Percentiles rank a stretch among this genome's conserved stretches.
These are phyloP conservation scores for Palythoa caribaeorum DNA, from an alignment of 92 coral and sea anemone species.

Conservation along the genomic window DNA sequence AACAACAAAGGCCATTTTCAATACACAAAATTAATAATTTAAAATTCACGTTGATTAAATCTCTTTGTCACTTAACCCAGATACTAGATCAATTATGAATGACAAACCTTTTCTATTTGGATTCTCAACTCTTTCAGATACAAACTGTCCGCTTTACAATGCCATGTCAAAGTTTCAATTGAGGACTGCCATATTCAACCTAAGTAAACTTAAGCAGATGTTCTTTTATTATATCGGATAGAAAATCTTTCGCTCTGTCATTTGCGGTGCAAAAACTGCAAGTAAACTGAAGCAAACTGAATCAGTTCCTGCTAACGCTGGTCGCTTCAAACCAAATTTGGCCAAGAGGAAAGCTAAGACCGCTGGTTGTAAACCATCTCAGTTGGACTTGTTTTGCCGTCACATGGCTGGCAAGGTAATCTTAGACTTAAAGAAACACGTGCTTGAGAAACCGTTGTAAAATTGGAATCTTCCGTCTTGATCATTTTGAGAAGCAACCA, in stretches of 20 bases:
- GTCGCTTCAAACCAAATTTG: neutral
- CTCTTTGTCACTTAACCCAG: slow-evolving; percentile 94
- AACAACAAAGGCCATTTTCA: slow-evolving; percentile 90
- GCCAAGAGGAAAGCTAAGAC: neutral
- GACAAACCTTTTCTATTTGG: slow-evolving; percentile 64
- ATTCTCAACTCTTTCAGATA: slow-evolving; percentile 28
- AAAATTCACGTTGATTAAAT: slow-evolving; percentile 94
- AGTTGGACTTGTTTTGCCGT: neutral
- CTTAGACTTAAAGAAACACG: neutral
- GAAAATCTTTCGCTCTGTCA: slow-evolving; percentile 39
- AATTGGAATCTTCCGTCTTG: neutral
- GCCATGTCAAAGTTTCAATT: slow-evolving; percentile 41
- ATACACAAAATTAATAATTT: slow-evolving; percentile 89
- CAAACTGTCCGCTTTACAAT: slow-evolving; percentile 34
- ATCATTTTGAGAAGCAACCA: slow-evolving; percentile 8
- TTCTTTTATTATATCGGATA: slow-evolving; percentile 21
- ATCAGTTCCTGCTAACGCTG: neutral
- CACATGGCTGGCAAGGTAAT: neutral
- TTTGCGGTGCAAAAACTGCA: slow-evolving; percentile 9
- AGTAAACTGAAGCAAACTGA: neutral
- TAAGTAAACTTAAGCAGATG: slow-evolving; percentile 38
- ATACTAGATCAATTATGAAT: slow-evolving; percentile 71
- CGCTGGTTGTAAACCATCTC: neutral
- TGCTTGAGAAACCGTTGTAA: neutral
- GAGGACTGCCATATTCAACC: slow-evolving; percentile 8